Conservation (phyloP, 2,113 vertebrate species). For the Propithecus coquereli region DNA sequence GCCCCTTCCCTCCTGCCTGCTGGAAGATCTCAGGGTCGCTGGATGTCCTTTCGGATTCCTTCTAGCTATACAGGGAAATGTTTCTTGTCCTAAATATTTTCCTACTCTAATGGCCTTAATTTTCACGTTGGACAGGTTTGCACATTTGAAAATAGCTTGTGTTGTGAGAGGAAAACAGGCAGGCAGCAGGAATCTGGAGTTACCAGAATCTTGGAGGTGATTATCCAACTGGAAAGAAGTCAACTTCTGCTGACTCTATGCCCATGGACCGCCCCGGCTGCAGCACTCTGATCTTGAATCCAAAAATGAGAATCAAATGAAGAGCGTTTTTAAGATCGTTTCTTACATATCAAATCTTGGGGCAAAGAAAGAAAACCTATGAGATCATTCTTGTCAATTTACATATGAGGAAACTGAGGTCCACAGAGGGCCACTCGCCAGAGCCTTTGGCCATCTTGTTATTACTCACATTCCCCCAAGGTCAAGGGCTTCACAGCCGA, state of each 20-base stretch:
- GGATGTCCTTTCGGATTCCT: neutral
- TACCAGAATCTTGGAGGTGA: neutral
- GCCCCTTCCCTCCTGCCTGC: no score
- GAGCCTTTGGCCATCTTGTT: neutral
- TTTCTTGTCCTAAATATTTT: neutral
- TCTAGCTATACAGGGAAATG: neutral
- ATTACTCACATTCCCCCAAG: neutral
- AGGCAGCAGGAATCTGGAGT: no score
- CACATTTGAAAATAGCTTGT: no score
- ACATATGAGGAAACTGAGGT: neutral
- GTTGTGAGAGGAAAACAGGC: neutral
- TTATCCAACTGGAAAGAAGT: neutral
- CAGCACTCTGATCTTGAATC: neutral
- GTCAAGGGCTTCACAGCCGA: neutral
- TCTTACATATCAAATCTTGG: neutral
- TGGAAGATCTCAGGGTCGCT: rapidly evolving
- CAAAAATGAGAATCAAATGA: neutral
- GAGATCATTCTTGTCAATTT: neutral
- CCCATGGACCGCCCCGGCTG: rapidly evolving
- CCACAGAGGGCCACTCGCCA: neutral
- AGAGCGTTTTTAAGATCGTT: neutral
- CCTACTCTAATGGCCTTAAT: neutral
- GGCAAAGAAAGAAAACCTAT: neutral
- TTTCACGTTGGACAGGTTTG: neutral
- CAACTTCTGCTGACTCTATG: neutral